phyloP scores from a whole-genome alignment of 2,797 vertebrate species.

The Platyrinchus mystaceus region DNA sequence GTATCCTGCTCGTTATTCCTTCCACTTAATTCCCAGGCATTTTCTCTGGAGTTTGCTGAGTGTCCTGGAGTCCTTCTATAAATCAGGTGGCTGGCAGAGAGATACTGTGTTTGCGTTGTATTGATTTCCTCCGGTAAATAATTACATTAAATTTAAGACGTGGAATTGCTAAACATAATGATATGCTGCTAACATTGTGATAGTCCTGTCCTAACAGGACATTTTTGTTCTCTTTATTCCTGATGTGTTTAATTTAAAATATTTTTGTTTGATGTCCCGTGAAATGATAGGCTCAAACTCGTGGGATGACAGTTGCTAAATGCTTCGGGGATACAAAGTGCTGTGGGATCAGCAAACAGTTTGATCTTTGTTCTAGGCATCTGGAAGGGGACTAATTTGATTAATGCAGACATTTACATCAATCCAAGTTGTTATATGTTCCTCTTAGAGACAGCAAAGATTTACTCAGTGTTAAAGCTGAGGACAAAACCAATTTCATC shows the following conservation, averaged over 20 bases:
- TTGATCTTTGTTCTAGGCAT: not conserved
- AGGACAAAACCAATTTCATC: not conserved
- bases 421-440: not conserved
- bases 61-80: not conserved
- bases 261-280: not conserved
- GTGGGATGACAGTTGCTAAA: not conserved
- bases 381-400: not conserved
- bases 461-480: not conserved
- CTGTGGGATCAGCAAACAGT: not conserved
- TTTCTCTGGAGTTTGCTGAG: not conserved
- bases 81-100: not conserved
- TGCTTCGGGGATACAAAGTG: not conserved
- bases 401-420: not conserved
- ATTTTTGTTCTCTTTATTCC: not conserved
- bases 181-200: not conserved
- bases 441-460: not conserved
- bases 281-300: not conserved
- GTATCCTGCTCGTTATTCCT: not conserved
- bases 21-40: not conserved
- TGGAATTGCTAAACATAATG: not conserved
- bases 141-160: not conserved
- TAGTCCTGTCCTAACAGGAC: not conserved
- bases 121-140: constrained; percentile 14
- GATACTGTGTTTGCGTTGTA: not conserved
- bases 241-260: not conserved